Base-by-base conservation (phyloP, 2,888 invertebrate genomes). In the Sicus ferrugineus region DNA sequence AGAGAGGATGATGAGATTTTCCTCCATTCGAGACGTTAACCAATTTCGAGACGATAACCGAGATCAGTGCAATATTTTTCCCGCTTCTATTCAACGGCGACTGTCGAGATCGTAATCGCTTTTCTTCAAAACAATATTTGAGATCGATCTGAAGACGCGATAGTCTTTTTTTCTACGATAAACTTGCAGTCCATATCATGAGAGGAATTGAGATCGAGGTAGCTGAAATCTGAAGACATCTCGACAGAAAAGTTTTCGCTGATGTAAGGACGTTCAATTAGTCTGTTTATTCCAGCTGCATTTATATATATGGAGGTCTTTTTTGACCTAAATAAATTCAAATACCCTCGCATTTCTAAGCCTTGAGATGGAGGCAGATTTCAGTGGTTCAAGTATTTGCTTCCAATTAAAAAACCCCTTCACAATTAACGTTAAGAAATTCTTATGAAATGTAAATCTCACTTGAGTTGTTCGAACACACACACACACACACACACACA, bases 281-380 rank as follows among this genome's bases (percentile, higher is more conserved):
- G 19, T 46, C 19, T 46, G 46, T 7, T 46, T 14, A n/a, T 46
- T 3, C 46, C 46, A 46, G 14, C 46, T 7, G 14, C 19, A 19
- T 46, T 46, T n/a, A n/a, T n/a, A n/a, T n/a, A n/a, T 11, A 52
- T 52, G 21, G 23, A 52, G 23, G 16, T 31, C 19, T 28, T 31
- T 31, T 58, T 58, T 58, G 58, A 58, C 58, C 58, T 19, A 31
- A 58, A 58, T 58, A 6, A 58, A 19, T 30, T 30, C 6, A 58
- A 30, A 31, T 31, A 58, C 31, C 31, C n/a, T 31, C 58, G 31
- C 58, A 31, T 58, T 31, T 58, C 14, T 42, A 42, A n/a, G 31
- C 16, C 7, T 58, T 26, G n/a, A 28, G 19, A 26, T 3, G 14
- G 28, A 31, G 58, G 4, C 11, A 52, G 19, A 52, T 52, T 23